Base-by-base conservation (phyloP, 1,140 invertebrate species). In the Cryptotermes secundus region DNA sequence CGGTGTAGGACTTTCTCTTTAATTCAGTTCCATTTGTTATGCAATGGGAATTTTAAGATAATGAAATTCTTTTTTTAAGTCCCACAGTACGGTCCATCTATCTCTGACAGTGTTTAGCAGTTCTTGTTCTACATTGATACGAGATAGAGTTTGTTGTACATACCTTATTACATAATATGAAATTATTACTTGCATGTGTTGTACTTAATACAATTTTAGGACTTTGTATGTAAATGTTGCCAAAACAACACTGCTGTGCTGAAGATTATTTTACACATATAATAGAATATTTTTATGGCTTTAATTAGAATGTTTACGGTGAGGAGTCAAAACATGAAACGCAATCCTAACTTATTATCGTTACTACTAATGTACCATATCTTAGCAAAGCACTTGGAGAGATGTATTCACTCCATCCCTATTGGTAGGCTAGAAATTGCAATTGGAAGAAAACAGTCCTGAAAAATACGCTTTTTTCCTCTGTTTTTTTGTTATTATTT, bases 191-290 rank as follows among this genome's bases (percentile, higher is more conserved):
- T 84, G 84, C 84, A 84, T 84, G 84, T 84, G 59, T 80, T 82
- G 84, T 84, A 84, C 84, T 84, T 84, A 84, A 84, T 36, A 84
- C 65, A 19, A 31, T 83, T 72, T 53, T 83, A 83, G 83, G 84
- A 82, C 84, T 79, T 82, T 84, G 79, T 84, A 84, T 84, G 84
- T 84, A 45, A 79, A 59, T 80, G 84, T 80, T 84, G 84, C 53
- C 34, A 84, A 84, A 84, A 34, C 34, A 31, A 84, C 80, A 80
- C 80, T 81, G 81, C 45, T 81, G 80, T 80, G 84, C 45, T 84
- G 84, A 81, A 45, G 81, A 84, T 65, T 81, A 79, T 84, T 84
- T 84, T 84, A 82, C 81, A 65, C 31, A 72, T 72, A 72, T 38
- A 80, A 38, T 84, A 65, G 84, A 45, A 81, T 80, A 84, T 59